These are phyloP conservation scores for Callyntrura guangdongensis DNA, from an alignment of 2,888 invertebrate genomes.

Conservation along the genomic window DNA sequence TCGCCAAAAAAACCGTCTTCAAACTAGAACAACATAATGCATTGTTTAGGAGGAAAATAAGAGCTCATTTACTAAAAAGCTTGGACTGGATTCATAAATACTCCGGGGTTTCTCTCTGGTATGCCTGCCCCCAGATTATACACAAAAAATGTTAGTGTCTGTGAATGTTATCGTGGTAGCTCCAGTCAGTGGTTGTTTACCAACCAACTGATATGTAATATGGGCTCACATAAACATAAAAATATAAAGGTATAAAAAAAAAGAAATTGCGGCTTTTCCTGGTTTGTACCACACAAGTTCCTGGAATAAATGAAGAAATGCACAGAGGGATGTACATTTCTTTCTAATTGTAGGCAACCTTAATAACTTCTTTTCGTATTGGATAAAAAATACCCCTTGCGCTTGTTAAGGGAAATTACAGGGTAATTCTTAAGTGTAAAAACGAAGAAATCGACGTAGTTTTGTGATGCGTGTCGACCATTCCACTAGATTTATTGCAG, in stretches of 20 bases:
- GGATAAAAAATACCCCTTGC: not conserved
- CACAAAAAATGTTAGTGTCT: not conserved
- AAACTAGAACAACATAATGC: conserved; percentile 68
- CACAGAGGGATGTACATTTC: not conserved
- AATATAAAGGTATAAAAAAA: not conserved
- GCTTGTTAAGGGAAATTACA: conserved; percentile 56
- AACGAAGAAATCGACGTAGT: conserved; percentile 20
- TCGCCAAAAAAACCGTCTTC: conserved; percentile 32
- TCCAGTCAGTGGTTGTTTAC: not conserved
- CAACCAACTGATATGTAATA: not conserved
- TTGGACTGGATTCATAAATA: conserved; percentile 54
- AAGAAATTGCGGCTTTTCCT: not conserved
- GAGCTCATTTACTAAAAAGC: conserved; percentile 77
- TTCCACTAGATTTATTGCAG: conserved; percentile 71
- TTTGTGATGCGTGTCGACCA: conserved; percentile 66
- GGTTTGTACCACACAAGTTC: not conserved
- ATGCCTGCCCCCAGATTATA: not conserved
- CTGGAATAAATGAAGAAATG: not conserved
- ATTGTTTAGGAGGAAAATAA: conserved; percentile 72
- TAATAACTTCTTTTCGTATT: not conserved
- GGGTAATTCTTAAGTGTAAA: conserved; percentile 69
- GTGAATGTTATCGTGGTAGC: not conserved
- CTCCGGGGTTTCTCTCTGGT: not conserved
- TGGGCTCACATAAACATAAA: not conserved
- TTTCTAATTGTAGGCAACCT: conserved; percentile 1